These are phyloP conservation scores for Agrotis ipsilon DNA, from an alignment of 2,888 invertebrate genomes.

Conservation along the genomic window DNA sequence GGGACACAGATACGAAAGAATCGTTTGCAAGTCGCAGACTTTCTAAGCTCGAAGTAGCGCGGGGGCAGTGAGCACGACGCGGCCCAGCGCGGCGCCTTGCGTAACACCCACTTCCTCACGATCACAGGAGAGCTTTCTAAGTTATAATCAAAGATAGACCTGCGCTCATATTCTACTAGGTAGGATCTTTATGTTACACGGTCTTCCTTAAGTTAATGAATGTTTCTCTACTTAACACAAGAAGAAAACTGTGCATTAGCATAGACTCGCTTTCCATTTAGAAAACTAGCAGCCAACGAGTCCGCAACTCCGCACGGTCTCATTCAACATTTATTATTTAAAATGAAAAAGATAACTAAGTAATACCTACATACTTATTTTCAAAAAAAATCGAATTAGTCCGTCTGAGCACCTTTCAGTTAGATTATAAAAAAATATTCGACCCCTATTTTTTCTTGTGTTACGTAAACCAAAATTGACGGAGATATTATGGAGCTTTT, in stretches of 20 bases:
- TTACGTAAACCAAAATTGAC: too few relatives aligned
- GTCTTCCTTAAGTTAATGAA: not conserved
- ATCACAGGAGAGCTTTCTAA: constrained; percentile 23
- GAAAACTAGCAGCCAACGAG: not conserved
- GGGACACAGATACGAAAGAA: not conserved
- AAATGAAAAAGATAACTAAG: not conserved
- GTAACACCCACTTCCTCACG: constrained; percentile 29
- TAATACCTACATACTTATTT: too few relatives aligned
- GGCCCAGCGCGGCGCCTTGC: not conserved
- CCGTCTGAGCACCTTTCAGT: too few relatives aligned
- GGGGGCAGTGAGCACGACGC: constrained; percentile 2
- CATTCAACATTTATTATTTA: not conserved
- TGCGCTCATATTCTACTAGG: too few relatives aligned
- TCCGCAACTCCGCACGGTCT: not conserved
- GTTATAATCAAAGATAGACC: not conserved
- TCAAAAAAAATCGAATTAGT: too few relatives aligned
- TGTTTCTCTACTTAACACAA: constrained; percentile 4
- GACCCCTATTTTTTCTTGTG: too few relatives aligned
- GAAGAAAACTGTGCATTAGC: constrained; percentile 5
- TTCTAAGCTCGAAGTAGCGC: constrained; percentile 26
- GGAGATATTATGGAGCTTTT: too few relatives aligned
- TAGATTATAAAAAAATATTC: too few relatives aligned
- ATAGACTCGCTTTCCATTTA: constrained; percentile 24
- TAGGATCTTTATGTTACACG: not conserved
- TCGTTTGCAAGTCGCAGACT: constrained; percentile 13